Conservation (phyloP, 64 coral and sea anemone genomes). For the Stichodactyla mertensii region DNA sequence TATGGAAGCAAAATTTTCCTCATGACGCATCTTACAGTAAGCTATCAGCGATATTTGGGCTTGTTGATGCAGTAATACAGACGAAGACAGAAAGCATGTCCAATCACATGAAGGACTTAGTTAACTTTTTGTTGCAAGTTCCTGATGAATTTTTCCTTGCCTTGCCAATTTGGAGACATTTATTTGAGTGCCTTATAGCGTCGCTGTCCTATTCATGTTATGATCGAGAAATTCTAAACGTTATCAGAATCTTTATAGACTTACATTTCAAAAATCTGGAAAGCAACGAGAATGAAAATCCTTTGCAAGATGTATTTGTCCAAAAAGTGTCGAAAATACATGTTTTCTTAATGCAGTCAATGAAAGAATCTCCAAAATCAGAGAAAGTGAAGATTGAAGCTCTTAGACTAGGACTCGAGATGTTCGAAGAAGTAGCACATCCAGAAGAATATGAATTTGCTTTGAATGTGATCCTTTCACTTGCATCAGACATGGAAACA, state of each 20-base stretch:
- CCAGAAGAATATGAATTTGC: background rate
- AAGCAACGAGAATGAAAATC: background rate
- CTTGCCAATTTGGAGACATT: background rate
- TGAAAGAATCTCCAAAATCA: background rate
- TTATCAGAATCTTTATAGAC: background rate
- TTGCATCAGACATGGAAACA: no score
- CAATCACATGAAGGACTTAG: background rate
- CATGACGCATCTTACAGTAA: background rate
- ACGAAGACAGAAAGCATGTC: background rate
- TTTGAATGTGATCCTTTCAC: background rate
- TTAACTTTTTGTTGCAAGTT: background rate
- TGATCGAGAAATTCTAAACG: background rate
- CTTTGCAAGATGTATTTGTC: background rate
- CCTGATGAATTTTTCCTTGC: background rate
- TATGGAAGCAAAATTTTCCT: background rate
- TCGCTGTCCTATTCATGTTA: background rate
- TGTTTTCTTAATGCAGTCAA: background rate
- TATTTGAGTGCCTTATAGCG: background rate
- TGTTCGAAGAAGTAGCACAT: background rate
- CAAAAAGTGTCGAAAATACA: background rate
- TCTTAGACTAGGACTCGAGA: background rate
- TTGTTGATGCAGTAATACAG: background rate
- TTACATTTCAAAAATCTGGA: background rate
- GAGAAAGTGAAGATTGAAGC: background rate
- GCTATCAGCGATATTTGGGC: background rate